Base-by-base conservation (phyloP, 2,797 vertebrate species). In the Octomys mimax region DNA sequence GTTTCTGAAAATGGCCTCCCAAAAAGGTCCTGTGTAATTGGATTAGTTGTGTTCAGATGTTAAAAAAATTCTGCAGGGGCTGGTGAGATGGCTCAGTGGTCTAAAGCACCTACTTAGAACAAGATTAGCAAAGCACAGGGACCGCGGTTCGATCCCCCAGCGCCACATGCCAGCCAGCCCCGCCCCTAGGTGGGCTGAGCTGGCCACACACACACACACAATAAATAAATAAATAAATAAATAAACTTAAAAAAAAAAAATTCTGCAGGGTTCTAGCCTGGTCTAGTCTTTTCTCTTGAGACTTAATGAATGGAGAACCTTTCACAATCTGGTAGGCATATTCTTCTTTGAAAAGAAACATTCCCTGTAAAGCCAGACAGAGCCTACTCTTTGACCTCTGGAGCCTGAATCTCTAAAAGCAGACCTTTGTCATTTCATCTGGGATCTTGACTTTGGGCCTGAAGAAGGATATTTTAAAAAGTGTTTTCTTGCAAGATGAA, bases 401-500 rank as follows among this genome's bases (percentile, higher is more conserved):
- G 18, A 31, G 42, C 59, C 4, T 46, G 10, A 5, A 19, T 80
- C n/a, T 91, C n/a, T 61, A 31, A 71, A 88, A 64, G 66, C 2
- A 66, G 33, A 21, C 68, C 28, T 87, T 82, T 59, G n/a, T 86
- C 21, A 61, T 52, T 66, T 28, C 31, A 24, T 49, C 14, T 90
- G 57, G 57, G 68, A 83, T 49, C 36, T 62, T 92, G 64, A 33
- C 71, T 92, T 31, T 73, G 46, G 7, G n/a, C 52, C 83, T 22
- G 28, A 94, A 59, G 42, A 80, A 77, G 31, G 24, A 87, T 70
- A 26, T 64, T 92, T 94, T 79, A 64, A 57, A 66, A 80, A 42
- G 85, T 62, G 49, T 8, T 87, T 77, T 93, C 33, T 92, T 87
- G 1, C 28, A 80, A 42, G 59, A 46, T 68, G 46, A 83, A 90